Conservation (phyloP, 2,888 invertebrate genomes). For the Scaptomyza cyrtandrae region DNA sequence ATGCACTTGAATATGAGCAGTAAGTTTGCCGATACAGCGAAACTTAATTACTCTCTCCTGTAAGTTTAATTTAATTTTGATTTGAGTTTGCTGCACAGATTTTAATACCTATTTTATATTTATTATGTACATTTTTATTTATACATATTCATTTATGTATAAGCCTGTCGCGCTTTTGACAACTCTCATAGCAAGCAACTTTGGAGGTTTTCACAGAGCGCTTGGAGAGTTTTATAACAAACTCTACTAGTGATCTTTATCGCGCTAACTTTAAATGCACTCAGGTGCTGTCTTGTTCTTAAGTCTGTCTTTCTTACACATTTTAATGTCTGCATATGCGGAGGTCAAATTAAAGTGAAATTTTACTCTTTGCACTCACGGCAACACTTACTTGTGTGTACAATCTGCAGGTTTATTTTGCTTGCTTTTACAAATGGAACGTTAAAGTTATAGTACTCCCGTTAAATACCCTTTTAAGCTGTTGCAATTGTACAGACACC, state of each 20-base stretch:
- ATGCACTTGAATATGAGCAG: conserved; percentile 58
- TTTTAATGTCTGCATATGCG: too few species aligned
- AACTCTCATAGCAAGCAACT: neutral
- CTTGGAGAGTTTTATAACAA: neutral
- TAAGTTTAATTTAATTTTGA: neutral
- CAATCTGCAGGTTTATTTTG: too few species aligned
- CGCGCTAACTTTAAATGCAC: neutral
- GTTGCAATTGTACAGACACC: conserved; percentile 74
- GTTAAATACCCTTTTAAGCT: conserved; percentile 30
- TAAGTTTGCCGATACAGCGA: conserved; percentile 1
- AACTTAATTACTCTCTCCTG: conserved; percentile 19
- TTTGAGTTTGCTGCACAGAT: too few species aligned
- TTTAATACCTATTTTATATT: neutral
- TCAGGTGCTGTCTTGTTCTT: neutral
- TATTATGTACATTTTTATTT: too few species aligned
- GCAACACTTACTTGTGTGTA: too few species aligned
- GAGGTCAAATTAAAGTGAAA: neutral
- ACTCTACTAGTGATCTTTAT: neutral
- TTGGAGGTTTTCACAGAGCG: neutral
- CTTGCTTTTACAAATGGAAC: too few species aligned
- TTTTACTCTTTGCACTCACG: neutral
- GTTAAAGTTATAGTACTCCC: neutral
- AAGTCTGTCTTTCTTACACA: too few species aligned
- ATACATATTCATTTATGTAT: too few species aligned
- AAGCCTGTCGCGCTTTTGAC: neutral